Evolutionary conservation across 1,140 invertebrate genomes (phyloP).

Genomic region (Wasmannia auropunctata): DNA sequence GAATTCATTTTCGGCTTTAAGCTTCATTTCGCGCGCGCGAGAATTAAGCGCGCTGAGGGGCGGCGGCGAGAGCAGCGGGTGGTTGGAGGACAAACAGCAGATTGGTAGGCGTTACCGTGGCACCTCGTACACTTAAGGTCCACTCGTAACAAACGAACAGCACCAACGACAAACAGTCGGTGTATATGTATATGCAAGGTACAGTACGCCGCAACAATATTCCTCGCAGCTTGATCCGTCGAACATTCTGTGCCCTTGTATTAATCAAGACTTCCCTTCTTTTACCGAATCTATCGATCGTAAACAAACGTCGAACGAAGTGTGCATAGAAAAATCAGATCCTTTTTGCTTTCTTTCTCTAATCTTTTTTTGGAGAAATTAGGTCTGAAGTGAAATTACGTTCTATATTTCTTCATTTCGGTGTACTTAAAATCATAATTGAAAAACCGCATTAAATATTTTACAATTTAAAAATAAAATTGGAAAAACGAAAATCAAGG

Average conservation of each 20-base stretch:
- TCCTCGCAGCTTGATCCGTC: constrained; percentile 61
- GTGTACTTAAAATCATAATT: background rate
- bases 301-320: background rate
- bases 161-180: constrained; percentile 59
- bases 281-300: background rate
- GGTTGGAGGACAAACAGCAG: constrained; percentile 75
- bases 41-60: constrained; percentile 73
- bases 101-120: constrained; percentile 74
- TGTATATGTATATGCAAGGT: constrained; percentile 62
- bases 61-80: constrained; percentile 44
- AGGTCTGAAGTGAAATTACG: background rate
- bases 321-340: background rate
- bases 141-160: constrained; percentile 67
- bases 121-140: constrained; percentile 68
- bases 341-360: background rate
- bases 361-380: background rate
- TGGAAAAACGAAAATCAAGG: background rate
- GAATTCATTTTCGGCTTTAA: constrained; percentile 83
- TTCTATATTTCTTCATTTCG: background rate
- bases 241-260: constrained; percentile 12
- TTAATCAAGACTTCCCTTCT: background rate
- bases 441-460: background rate
- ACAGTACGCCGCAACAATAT: constrained; percentile 60
- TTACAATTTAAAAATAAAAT: background rate
- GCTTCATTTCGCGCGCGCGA: constrained; percentile 74